These are phyloP conservation scores for Ovibos moschatus DNA, from an alignment of 2,113 vertebrate genomes.

Conservation along the genomic window DNA sequence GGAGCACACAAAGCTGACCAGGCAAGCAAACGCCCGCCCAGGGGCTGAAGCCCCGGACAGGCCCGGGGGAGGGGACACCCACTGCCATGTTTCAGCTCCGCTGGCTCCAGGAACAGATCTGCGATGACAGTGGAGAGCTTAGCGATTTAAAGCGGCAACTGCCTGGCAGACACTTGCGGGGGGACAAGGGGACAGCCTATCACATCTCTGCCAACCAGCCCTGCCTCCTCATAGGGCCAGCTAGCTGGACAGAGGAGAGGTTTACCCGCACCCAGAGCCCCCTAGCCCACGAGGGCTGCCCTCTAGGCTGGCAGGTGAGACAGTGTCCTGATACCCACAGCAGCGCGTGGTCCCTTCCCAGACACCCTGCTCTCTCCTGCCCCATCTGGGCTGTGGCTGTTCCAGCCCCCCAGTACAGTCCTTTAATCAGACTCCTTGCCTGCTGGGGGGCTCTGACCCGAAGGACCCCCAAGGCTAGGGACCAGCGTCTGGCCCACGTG, in stretches of 20 bases:
- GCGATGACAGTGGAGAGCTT: not conserved
- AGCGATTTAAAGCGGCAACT: not conserved
- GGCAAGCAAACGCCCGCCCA: not conserved
- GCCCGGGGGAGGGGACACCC: not conserved
- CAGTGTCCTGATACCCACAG: not conserved
- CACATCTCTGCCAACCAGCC: not conserved
- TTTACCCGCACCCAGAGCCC: not conserved
- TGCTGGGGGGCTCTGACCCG: not conserved
- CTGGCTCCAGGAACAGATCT: conserved; percentile 15
- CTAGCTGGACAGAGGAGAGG: not conserved
- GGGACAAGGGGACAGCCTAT: not conserved
- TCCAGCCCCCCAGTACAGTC: not conserved
- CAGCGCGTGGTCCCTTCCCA: not conserved
- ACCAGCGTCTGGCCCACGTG: too few species aligned
- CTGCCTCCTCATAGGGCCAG: not conserved
- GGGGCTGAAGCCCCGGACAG: not conserved
- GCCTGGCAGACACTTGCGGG: not conserved
- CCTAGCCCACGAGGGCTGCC: not conserved
- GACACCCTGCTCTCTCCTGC: not conserved
- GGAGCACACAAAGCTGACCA: not conserved
- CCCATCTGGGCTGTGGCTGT: not conserved
- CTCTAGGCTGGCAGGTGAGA: not conserved
- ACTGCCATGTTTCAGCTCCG: not conserved
- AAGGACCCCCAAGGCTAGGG: not conserved
- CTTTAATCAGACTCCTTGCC: not conserved